A percentile compares a stretch with the other conserved stretches of the same genome.
phyloP scores from a whole-genome alignment of 2,888 invertebrate species.

The Cantharis nigra region DNA sequence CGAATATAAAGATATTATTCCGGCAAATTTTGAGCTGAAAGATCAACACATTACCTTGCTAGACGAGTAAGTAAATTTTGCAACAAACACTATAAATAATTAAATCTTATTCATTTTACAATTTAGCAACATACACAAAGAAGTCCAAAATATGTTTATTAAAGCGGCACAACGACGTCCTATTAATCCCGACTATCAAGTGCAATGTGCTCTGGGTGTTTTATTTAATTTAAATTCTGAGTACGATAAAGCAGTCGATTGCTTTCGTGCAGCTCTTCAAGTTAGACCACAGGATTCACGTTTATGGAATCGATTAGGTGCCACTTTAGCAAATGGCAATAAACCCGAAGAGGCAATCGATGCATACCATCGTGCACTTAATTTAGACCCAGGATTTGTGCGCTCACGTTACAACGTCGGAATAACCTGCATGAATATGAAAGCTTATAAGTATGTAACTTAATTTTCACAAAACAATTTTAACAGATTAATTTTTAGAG shows the following conservation, averaged over 20 bases:
- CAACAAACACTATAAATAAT: neutral
- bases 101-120: constrained; percentile 21
- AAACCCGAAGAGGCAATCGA: constrained; percentile 95
- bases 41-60: constrained; percentile 58
- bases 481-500: constrained; percentile 58
- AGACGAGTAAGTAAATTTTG: constrained; percentile 54
- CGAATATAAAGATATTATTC: constrained; percentile 76
- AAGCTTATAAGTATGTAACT: constrained; percentile 68
- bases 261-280: constrained; percentile 88
- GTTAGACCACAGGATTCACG: constrained; percentile 84
- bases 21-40: constrained; percentile 58
- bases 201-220: constrained; percentile 93
- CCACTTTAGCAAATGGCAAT: constrained; percentile 94
- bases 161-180: constrained; percentile 80
- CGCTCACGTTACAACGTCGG: constrained; percentile 97
- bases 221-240: constrained; percentile 93
- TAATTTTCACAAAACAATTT: neutral
- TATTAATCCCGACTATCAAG: constrained; percentile 79
- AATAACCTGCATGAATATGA: constrained; percentile 95
- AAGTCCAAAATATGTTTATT: constrained; percentile 76
- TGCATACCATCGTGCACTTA: constrained; percentile 90
- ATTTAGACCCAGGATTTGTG: constrained; percentile 93
- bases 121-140: constrained; percentile 60
- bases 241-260: constrained; percentile 95
- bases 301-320: constrained; percentile 96